Percentiles rank a stretch among this genome's conserved stretches.
These are phyloP conservation scores for Melanotaenia nigrans DNA, from an alignment of 2,797 vertebrate genomes.

Conservation along the genomic window DNA sequence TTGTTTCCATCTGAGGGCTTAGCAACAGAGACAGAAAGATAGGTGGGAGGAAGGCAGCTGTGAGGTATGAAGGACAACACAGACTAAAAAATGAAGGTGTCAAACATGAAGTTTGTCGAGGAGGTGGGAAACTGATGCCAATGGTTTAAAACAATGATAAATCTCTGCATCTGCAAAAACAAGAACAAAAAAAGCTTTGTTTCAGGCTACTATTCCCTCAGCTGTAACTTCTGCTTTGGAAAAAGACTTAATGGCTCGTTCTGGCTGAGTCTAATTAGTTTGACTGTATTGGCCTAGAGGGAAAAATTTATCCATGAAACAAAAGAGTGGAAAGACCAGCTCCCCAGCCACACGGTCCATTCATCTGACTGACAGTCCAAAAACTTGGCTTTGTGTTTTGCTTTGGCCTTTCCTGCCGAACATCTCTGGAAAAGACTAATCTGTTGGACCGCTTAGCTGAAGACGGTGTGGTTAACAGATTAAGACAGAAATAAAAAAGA, in stretches of 20 bases:
- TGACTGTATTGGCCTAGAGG: conserved; percentile 55
- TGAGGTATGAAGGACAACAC: conserved; percentile 28
- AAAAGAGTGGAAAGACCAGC: conserved; percentile 28
- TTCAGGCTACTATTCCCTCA: conserved; percentile 7
- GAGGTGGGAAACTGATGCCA: conserved; percentile 8
- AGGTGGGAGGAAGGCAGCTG: background rate
- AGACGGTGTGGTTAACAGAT: conserved; percentile 53
- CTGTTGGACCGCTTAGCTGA: conserved; percentile 22
- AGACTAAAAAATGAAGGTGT: background rate
- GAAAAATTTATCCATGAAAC: conserved; percentile 42
- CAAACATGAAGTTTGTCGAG: background rate
- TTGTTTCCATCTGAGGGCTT: conserved; percentile 65
- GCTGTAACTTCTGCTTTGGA: background rate
- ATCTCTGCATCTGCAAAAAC: background rate
- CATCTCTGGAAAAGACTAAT: conserved; percentile 31
- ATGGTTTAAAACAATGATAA: conserved; percentile 2
- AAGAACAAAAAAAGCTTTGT: conserved; percentile 23
- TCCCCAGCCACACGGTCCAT: conserved; percentile 25
- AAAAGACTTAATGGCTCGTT: conserved; percentile 4
- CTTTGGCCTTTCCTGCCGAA: conserved; percentile 15
- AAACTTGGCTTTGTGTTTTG: conserved; percentile 31
- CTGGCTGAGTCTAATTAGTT: conserved; percentile 33
- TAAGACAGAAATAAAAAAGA: conserved; percentile 45
- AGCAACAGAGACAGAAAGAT: conserved; percentile 10
- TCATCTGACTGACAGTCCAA: conserved; percentile 54